Conservation (phyloP, 2,113 vertebrate species). For the Ardeotis arabs region DNA sequence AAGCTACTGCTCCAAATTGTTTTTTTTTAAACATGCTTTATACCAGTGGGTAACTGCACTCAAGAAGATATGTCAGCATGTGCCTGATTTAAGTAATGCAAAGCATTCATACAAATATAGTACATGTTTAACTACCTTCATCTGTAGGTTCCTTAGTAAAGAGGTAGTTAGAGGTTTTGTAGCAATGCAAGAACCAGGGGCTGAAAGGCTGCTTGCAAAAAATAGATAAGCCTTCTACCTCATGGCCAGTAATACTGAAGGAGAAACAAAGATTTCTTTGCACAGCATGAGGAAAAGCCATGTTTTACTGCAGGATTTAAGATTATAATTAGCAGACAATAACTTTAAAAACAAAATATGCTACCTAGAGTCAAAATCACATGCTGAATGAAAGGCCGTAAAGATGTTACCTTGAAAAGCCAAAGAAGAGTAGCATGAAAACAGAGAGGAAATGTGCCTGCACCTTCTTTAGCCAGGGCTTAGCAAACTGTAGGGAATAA, state of each 20-base stretch:
- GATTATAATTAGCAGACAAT: neutral
- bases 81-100: neutral
- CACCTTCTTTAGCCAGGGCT: neutral
- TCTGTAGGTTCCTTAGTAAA: neutral
- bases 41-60: neutral
- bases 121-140: neutral
- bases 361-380: neutral
- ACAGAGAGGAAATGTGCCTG: neutral
- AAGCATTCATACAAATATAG: neutral
- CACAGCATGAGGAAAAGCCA: accelerated
- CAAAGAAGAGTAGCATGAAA: neutral
- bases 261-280: neutral
- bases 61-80: neutral
- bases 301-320: neutral
- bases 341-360: neutral
- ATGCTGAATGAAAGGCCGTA: neutral
- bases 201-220: neutral
- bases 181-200: neutral
- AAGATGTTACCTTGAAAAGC: neutral
- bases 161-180: neutral
- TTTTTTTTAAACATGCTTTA: neutral
- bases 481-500: neutral
- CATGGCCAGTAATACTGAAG: neutral
- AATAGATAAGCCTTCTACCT: neutral
- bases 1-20: neutral